A percentile compares a stretch with the other conserved stretches of the same genome.
These are phyloP conservation scores for Phyllopteryx taeniolatus DNA, from an alignment of 2,113 vertebrate genomes.

Conservation along the genomic window DNA sequence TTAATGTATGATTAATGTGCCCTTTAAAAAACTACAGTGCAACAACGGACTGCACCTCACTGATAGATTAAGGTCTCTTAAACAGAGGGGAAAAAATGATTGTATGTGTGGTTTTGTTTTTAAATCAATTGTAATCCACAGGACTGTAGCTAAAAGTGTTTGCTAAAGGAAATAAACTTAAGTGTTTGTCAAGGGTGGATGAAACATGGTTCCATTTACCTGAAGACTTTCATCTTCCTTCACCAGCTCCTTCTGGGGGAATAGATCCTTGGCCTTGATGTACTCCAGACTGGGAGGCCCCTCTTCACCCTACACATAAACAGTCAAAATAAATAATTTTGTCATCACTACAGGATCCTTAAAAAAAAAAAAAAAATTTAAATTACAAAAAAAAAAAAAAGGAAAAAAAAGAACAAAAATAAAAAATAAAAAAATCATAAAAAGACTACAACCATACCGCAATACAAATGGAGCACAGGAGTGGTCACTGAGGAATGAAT, in stretches of 20 bases:
- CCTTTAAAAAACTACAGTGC: neutral
- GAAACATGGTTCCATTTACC: constrained; percentile 65
- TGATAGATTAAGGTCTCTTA: neutral
- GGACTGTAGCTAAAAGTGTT: neutral
- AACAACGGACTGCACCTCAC: neutral
- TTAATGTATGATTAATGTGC: neutral
- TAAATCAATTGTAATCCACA: neutral
- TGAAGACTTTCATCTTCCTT: constrained; percentile 96
- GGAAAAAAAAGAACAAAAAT: too few species aligned
- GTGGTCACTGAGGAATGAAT: neutral
- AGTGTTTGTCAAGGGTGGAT: neutral
- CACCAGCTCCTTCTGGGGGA: constrained; percentile 94
- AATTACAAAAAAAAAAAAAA: too few species aligned
- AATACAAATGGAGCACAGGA: neutral
- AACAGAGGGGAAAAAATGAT: neutral
- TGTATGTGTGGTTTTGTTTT: neutral
- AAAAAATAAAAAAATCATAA: neutral
- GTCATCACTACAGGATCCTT: neutral
- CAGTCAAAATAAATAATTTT: neutral
- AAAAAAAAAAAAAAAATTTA: neutral
- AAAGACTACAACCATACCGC: neutral
- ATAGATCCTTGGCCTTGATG: constrained; percentile 99
- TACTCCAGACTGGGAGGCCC: constrained; percentile 99
- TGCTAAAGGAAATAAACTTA: neutral
- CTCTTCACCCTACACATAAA: constrained; percentile 87